These are phyloP conservation scores for Bombycilla garrulus DNA, from an alignment of 2,113 vertebrate genomes.

Conservation along the genomic window DNA sequence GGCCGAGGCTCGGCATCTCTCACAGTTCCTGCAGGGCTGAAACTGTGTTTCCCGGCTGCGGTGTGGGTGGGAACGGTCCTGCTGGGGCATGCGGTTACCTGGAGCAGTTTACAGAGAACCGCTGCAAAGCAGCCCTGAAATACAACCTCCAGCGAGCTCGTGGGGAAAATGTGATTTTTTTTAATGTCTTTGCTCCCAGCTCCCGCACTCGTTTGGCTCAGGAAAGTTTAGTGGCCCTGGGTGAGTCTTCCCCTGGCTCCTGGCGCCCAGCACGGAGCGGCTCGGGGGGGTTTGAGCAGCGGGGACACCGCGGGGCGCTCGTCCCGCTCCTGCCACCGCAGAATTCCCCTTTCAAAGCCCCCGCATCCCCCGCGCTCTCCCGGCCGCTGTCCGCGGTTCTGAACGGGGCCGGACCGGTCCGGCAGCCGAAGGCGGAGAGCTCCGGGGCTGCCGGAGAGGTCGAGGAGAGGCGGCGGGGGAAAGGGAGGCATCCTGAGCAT, in stretches of 20 bases:
- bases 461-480: accelerated
- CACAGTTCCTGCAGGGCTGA: not conserved
- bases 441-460: accelerated
- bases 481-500: not conserved
- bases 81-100: not conserved
- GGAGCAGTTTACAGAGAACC: not conserved
- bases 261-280: not conserved
- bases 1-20: not conserved
- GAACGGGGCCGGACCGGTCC: not conserved
- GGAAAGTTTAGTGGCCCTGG: not conserved
- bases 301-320: not conserved
- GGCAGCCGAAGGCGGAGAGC: not conserved
- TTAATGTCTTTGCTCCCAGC: not conserved
- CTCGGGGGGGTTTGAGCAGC: not conserved
- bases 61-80: accelerated
- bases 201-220: not conserved
- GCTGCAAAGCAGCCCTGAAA: not conserved
- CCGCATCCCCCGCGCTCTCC: not conserved
- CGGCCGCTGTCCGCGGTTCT: constrained; percentile 5
- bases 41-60: not conserved
- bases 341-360: not conserved
- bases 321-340: not conserved
- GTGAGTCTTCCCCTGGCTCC: not conserved
- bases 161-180: not conserved
- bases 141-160: not conserved